Percentiles rank a stretch among this genome's conserved stretches.
Conservation (phyloP, 2,797 vertebrate genomes). For the Apogon hyalosoma region DNA sequence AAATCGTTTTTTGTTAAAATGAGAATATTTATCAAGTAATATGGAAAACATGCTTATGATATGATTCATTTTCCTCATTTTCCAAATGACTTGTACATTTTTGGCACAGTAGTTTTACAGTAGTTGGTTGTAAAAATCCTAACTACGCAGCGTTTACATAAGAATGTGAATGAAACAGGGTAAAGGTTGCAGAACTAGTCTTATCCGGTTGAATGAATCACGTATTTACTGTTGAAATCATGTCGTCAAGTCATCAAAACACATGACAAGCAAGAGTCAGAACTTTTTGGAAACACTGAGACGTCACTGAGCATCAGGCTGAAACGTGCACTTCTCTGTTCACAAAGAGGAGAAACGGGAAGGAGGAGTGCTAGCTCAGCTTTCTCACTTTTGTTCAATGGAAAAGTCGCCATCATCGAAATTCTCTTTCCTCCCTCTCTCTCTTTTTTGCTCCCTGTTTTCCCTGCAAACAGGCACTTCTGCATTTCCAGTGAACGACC, state of each 20-base stretch:
- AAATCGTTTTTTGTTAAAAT: too few species aligned
- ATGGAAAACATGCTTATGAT: too few species aligned
- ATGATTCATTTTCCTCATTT: too few species aligned
- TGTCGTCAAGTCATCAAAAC: conserved; percentile 57
- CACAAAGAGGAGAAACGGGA: conserved; percentile 69
- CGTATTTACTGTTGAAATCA: conserved; percentile 20
- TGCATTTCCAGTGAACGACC: conserved; percentile 55
- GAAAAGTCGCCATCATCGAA: conserved; percentile 68
- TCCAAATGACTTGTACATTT: too few species aligned
- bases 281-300: conserved; percentile 53
- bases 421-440: conserved; percentile 17
- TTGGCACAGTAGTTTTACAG: too few species aligned
- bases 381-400: conserved; percentile 67
- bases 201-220: conserved; percentile 48
- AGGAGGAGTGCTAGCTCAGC: conserved; percentile 76
- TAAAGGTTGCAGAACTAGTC: conserved; percentile 30
- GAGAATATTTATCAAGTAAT: too few species aligned
- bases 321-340: conserved; percentile 74
- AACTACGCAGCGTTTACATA: neutral
- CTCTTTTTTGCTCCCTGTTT: conserved; percentile 38
- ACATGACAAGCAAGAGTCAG: conserved; percentile 35
- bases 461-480: conserved; percentile 57
- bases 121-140: neutral
- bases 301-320: conserved; percentile 65
- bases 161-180: conserved; percentile 3